Conservation (phyloP, 2,888 invertebrate genomes). For the Nudaria mundana region DNA sequence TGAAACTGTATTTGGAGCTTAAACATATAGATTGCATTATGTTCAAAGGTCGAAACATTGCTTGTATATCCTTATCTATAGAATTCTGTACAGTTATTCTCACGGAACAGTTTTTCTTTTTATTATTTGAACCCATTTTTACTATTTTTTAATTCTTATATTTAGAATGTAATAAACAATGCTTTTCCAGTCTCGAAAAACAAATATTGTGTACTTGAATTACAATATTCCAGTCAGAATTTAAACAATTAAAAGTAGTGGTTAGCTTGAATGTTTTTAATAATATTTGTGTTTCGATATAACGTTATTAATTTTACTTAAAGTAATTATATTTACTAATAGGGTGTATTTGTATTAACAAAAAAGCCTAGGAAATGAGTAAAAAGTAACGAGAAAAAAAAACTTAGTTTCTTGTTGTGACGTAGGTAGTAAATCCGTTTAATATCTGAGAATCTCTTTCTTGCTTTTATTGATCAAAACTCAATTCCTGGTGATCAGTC, state of each 20-base stretch:
- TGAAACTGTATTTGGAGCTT: slow-evolving; percentile 11
- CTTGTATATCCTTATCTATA: slow-evolving; percentile 10
- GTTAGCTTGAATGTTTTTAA: no score
- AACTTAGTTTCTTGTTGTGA: no score
- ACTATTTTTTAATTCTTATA: neutral
- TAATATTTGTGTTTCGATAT: no score
- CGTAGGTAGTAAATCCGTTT: no score
- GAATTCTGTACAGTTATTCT: neutral
- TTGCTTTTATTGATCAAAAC: no score
- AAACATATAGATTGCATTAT: slow-evolving; percentile 8
- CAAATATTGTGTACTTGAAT: neutral
- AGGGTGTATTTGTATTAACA: no score
- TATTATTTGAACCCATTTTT: neutral
- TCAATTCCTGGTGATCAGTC: no score
- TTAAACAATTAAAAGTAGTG: neutral
- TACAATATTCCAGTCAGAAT: neutral
- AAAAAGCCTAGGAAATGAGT: no score
- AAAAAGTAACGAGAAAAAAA: no score
- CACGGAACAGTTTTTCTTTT: neutral
- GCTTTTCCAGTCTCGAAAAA: neutral
- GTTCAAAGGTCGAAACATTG: slow-evolving; percentile 11
- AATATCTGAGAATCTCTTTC: no score
- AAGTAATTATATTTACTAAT: no score
- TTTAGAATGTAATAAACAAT: neutral
- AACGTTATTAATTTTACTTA: no score